Percentiles rank a stretch among this genome's conserved stretches.
Evolutionary conservation across 2,888 invertebrate genomes (phyloP).

Genomic region (Leucoma salicis): DNA sequence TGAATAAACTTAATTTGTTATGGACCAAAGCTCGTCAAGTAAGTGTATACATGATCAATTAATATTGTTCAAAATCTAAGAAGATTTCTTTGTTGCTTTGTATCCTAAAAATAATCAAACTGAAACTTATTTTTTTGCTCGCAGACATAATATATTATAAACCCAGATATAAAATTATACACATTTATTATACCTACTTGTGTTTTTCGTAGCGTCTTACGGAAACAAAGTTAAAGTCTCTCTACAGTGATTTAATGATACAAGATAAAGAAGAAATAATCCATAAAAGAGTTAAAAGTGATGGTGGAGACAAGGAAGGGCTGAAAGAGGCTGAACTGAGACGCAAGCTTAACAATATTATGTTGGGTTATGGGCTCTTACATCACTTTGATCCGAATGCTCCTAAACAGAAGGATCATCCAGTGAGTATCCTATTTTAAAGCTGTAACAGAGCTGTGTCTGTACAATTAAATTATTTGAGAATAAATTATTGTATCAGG

Average conservation of each 20-base stretch:
- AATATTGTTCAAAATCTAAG: background rate
- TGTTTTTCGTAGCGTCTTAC: constrained; percentile 87
- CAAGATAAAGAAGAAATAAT: constrained; percentile 96
- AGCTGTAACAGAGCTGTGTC: no score
- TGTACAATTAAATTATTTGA: no score
- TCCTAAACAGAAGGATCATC: constrained; percentile 81
- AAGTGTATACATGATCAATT: constrained; percentile 35
- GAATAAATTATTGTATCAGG: no score
- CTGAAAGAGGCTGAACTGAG: constrained; percentile 90
- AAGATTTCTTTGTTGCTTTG: background rate
- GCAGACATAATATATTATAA: no score
- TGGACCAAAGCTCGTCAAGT: constrained; percentile 96
- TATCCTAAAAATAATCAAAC: no score
- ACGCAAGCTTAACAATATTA: constrained; percentile 90
- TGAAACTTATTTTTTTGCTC: background rate
- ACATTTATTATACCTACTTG: no score
- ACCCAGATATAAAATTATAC: no score
- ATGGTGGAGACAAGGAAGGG: constrained; percentile 94
- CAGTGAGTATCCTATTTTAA: no score
- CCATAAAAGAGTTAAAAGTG: constrained; percentile 90
- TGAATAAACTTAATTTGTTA: constrained; percentile 93
- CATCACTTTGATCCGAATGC: constrained; percentile 90
- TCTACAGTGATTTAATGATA: constrained; percentile 93
- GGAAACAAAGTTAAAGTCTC: constrained; percentile 90
- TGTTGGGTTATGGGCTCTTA: constrained; percentile 90